Conservation (phyloP, 2,888 invertebrate genomes). For the Aspidapion aeneum region DNA sequence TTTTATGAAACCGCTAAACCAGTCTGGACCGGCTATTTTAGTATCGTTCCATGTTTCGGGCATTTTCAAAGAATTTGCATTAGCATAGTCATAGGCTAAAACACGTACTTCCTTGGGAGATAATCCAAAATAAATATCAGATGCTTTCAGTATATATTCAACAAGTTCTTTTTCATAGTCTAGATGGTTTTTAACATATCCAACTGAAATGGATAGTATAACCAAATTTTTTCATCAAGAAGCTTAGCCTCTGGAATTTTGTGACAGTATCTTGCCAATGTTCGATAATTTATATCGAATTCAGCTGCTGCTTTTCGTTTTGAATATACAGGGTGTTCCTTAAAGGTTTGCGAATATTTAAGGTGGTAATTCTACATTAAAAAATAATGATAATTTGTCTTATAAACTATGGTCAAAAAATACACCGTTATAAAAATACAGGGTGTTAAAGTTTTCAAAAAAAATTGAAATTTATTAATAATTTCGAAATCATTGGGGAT, state of each 20-base stretch:
- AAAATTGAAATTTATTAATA: no score
- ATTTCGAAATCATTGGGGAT: no score
- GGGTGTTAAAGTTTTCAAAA: no score
- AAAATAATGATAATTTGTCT: no score
- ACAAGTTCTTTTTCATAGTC: neutral
- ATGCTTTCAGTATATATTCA: neutral
- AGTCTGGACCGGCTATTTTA: slow-evolving; percentile 33
- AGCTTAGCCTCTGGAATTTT: neutral
- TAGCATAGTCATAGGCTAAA: slow-evolving; percentile 10
- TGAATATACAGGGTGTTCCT: neutral
- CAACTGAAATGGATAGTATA: no score
- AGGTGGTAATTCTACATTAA: no score
- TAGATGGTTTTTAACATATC: neutral
- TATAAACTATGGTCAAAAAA: no score
- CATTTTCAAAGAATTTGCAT: slow-evolving; percentile 15
- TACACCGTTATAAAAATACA: no score
- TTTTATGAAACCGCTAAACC: slow-evolving; percentile 34
- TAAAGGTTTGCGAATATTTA: no score
- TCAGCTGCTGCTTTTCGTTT: slow-evolving; percentile 8
- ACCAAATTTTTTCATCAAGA: no score
- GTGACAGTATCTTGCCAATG: slow-evolving; percentile 8
- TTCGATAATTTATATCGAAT: neutral
- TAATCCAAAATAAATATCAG: no score
- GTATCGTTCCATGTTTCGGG: slow-evolving; percentile 29
- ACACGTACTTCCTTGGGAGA: slow-evolving; percentile 8